Percentiles rank a stretch among this genome's conserved stretches.
These are phyloP conservation scores for Ara ararauna DNA, from an alignment of 2,797 vertebrate species.

Conservation along the genomic window DNA sequence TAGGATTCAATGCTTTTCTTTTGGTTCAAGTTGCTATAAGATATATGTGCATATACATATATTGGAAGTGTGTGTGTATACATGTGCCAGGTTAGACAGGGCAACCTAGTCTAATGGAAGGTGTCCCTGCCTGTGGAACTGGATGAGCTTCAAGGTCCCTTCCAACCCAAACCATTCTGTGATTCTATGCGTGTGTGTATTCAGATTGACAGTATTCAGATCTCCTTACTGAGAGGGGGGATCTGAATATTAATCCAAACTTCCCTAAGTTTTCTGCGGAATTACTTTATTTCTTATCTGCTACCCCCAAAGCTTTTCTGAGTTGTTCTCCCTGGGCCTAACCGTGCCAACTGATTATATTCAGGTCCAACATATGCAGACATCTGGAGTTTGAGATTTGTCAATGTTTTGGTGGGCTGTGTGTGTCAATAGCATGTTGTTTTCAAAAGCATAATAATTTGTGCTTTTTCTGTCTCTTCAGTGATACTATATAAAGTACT, in stretches of 20 bases:
- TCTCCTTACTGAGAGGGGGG: neutral
- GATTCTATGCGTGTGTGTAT: neutral
- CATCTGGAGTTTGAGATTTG: neutral
- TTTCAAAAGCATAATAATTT: neutral
- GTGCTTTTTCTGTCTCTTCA: neutral
- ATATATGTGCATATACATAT: no score
- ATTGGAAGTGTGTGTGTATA: fast-evolving
- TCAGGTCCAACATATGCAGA: neutral
- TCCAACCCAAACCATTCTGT: neutral
- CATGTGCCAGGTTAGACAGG: neutral
- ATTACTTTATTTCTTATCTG: neutral
- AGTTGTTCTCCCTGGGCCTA: neutral
- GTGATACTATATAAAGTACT: neutral
- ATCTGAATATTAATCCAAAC: neutral
- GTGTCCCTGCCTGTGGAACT: neutral
- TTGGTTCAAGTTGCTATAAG: neutral
- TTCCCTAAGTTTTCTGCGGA: neutral
- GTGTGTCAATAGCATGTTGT: neutral
- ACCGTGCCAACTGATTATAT: neutral
- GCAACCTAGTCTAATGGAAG: neutral
- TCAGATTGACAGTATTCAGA: neutral
- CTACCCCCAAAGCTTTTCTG: neutral
- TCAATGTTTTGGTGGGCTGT: neutral
- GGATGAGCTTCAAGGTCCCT: neutral
- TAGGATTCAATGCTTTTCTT: neutral